These are phyloP conservation scores for Pilophorus perplexus DNA, from an alignment of 2,888 invertebrate species.

Conservation along the genomic window DNA sequence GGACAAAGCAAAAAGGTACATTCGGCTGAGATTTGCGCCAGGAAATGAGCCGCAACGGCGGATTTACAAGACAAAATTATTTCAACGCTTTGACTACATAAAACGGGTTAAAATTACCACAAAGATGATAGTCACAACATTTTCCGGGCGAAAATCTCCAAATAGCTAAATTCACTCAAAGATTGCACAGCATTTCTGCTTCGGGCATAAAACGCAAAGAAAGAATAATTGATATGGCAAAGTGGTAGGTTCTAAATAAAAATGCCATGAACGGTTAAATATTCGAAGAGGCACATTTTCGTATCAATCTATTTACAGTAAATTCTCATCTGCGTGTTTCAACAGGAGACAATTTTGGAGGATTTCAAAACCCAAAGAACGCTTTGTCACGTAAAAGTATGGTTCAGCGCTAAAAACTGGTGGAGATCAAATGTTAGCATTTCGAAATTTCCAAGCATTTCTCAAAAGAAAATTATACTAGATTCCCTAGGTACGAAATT, in stretches of 20 bases:
- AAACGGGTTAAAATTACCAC: too few species aligned
- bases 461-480: constrained; percentile 6
- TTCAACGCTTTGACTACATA: too few species aligned
- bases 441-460: too few species aligned
- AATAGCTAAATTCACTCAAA: background rate
- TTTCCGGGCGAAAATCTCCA: background rate
- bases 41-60: too few species aligned
- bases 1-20: too few species aligned
- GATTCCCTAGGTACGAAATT: constrained; percentile 9
- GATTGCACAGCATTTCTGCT: background rate
- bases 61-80: too few species aligned
- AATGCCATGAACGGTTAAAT: constrained; percentile 9
- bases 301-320: background rate
- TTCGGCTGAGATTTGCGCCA: too few species aligned
- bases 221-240: background rate
- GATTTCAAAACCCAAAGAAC: too few species aligned
- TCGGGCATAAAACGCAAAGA: too few species aligned
- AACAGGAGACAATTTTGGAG: constrained; percentile 1
- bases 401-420: too few species aligned
- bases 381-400: background rate
- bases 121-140: too few species aligned
- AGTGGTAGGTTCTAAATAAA: background rate
- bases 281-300: constrained; percentile 8
- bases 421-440: too few species aligned
- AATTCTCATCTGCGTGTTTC: background rate